Base-by-base conservation (phyloP, 2,797 vertebrate genomes). In the Lates japonicus region DNA sequence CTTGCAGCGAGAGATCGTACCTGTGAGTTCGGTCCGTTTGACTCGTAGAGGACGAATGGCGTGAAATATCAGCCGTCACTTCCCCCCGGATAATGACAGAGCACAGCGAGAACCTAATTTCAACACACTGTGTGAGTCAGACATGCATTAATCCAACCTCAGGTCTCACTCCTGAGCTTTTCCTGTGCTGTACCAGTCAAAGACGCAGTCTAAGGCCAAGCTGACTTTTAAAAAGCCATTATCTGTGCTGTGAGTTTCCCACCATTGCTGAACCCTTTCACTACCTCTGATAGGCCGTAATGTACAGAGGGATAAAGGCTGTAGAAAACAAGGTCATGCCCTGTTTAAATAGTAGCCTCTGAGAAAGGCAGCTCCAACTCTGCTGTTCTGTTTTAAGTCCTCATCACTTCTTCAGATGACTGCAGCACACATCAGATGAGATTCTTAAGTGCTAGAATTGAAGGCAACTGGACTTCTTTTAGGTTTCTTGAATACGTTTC, bases 171-270 rank as follows among this genome's bases (percentile, higher is more conserved):
- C 63, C 22, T 44, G 57, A 72, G 42, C 51, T 39, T 41, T 17
- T 58, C 31, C 37, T 42, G 31, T 1, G 20, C 59, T 12, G 19
- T 6, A 22, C 19, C 33, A 19, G 59, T 67, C 46, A 42, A 35
- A 83, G 55, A 61, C 25, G 19, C 42, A 29, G 19, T 69, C n/a
- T 61, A 5, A 8, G 42, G 42, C 39, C 1, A 0, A 39, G 57
- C 67, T 63, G 60, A 76, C 29, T 41, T 85, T 88, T 81, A 70
- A 64, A 81, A 86, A 76, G 51, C 78, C 67, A 46, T 74, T 70
- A 68, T 20, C 19, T 7, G 4, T 58, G 31, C 57, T 44, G 55
- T 42, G 61, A 37, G 67, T 71, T 46, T 22, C 35, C 58, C 37
- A 22, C 29, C 16, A 13, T 12, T 39, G n/a, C 22, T 46, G 48